These are phyloP conservation scores for Montipora efflorescens DNA, from an alignment of 64 coral and sea anemone species.

Conservation along the genomic window DNA sequence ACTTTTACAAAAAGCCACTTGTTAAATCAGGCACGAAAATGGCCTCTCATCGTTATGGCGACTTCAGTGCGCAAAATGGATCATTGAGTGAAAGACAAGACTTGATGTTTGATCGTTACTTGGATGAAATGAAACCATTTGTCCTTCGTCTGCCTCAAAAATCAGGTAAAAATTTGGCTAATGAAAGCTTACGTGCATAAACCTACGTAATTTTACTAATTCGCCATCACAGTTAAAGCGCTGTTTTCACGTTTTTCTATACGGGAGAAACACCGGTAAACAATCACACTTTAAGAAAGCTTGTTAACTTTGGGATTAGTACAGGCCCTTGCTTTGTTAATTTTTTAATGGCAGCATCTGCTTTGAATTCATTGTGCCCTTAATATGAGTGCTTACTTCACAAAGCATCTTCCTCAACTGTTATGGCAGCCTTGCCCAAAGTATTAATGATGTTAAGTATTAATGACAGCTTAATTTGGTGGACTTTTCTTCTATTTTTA, in stretches of 20 bases:
- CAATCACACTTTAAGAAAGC: too few relatives aligned
- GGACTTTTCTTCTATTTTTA: too few relatives aligned
- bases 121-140: constrained; percentile 95
- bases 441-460: background rate
- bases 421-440: background rate
- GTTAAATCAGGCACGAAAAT: constrained; percentile 47
- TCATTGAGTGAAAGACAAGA: constrained; percentile 87
- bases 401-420: background rate
- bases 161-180: constrained; percentile 68
- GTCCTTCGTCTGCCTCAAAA: constrained; percentile 92
- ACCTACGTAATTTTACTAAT: background rate
- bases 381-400: background rate
- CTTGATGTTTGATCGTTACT: constrained; percentile 82
- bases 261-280: too few relatives aligned
- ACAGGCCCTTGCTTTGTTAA: too few relatives aligned
- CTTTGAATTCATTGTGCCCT: too few relatives aligned
- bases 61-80: constrained; percentile 37
- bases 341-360: too few relatives aligned
- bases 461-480: background rate
- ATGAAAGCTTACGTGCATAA: too few relatives aligned
- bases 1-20: background rate
- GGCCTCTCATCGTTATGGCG: constrained; percentile 80
- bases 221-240: background rate
- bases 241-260: background rate
- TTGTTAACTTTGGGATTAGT: too few relatives aligned